A percentile compares a stretch with the other conserved stretches of the same genome.
Evolutionary conservation across 2,113 vertebrate genomes (phyloP).

Genomic region (Zootoca vivipara): DNA sequence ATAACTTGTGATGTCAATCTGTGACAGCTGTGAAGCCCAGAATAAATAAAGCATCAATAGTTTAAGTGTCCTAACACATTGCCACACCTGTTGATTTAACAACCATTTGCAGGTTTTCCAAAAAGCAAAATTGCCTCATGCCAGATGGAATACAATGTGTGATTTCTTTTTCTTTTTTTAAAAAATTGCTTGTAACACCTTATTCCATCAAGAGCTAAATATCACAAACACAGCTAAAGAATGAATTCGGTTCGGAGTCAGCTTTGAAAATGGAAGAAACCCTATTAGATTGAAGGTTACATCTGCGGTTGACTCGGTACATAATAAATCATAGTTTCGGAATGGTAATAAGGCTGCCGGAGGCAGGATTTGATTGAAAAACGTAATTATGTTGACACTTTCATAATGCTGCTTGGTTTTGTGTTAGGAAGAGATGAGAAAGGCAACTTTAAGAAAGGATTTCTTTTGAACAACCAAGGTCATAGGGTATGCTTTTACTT

Average conservation of each 20-base stretch:
- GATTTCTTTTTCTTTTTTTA: not conserved
- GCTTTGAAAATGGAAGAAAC: slow-evolving; percentile 19
- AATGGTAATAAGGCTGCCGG: slow-evolving; percentile 40
- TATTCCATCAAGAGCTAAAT: not conserved
- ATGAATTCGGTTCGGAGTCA: not conserved
- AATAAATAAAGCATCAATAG: not conserved
- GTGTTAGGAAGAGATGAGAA: slow-evolving; percentile 13
- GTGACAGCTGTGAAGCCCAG: not conserved
- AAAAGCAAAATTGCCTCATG: not conserved
- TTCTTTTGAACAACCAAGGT: not conserved
- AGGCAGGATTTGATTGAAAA: slow-evolving; percentile 30
- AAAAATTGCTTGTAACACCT: not conserved
- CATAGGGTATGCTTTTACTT: not conserved
- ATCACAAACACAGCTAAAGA: not conserved
- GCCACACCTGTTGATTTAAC: not conserved
- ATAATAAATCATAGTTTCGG: slow-evolving; percentile 34
- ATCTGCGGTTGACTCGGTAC: slow-evolving; percentile 19
- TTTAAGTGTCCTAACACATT: not conserved
- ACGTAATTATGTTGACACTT: slow-evolving; percentile 31
- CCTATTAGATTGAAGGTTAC: slow-evolving; percentile 33
- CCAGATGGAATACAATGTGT: not conserved
- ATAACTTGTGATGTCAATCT: not conserved
- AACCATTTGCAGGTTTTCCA: slow-evolving; percentile 2
- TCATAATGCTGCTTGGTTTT: not conserved
- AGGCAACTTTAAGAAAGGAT: slow-evolving; percentile 12